Evolutionary conservation across 2,888 invertebrate genomes (phyloP), one percentile per base, ranked within the genome.

Genomic region (Caenorhabditis macrosperma): DNA sequence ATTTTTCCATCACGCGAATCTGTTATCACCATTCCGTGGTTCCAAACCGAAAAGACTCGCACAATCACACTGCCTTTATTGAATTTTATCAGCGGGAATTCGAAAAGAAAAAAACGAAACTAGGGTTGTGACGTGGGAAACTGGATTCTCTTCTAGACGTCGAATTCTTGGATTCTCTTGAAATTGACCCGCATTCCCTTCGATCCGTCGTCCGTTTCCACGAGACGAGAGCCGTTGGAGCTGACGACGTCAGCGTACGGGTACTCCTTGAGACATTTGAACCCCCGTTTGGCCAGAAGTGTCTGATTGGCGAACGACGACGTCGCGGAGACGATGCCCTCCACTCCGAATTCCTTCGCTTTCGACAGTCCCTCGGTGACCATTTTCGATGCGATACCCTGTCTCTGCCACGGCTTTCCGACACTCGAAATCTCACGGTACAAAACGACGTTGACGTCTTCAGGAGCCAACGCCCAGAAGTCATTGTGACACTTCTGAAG

Each of bases 341-440:
- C 72, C 15, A 78, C 67, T 30, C 52, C 44, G 15, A 26, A 17
- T 0, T 26, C 30, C 35, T 61, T 41, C 1, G 52, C 54, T 0
- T 12, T 7, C 9, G 26, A 28, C 17, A 66, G 0, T n/a, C 30
- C 38, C 17, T 72, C 35, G 0, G 20, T 22, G 0, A 72, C 22
- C 66, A 78, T 50, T 46, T 50, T 52, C 15, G 71, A 48, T 0
- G 78, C 78, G n/a, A 78, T 78, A 30, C 78, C 78, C 35, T 72
- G 50, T 20, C 71, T 38, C 61, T 78, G 78, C 60, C 60, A 78
- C 22, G 30, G 71, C 15, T 41, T 33, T 12, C 60, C 71, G 10
- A 78, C 78, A 24, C 66, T 72, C 1, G 78, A 78, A 5, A 78
- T 46, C 44, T 78, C 78, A 24, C 78, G 52, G 33, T 78, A 72